Percentiles rank a stretch among this genome's conserved stretches.
Evolutionary conservation across 2,797 vertebrate species (phyloP).

Genomic region (Paguma larvata): DNA sequence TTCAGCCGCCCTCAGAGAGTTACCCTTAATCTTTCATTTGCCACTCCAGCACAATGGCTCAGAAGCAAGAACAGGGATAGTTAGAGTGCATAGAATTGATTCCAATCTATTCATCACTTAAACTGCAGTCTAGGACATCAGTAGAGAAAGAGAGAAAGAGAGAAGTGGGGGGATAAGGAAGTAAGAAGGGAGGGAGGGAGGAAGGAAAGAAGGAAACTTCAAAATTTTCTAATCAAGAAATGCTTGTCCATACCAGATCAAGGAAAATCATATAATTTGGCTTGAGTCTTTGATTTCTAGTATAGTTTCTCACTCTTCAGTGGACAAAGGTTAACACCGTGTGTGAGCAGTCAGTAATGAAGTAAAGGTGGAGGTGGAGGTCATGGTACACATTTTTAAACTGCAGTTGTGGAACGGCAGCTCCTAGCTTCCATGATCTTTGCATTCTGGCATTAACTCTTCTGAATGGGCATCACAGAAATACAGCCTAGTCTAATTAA

Average conservation of each 20-base stretch:
- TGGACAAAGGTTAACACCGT: neutral
- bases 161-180: neutral
- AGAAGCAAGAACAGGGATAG: slow-evolving; percentile 48
- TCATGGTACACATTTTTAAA: neutral
- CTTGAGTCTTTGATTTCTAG: slow-evolving; percentile 25
- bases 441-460: neutral
- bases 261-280: slow-evolving; percentile 33
- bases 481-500: neutral
- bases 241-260: slow-evolving; percentile 1
- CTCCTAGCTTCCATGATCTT: neutral
- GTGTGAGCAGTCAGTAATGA: neutral
- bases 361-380: neutral
- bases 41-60: neutral
- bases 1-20: slow-evolving; percentile 12
- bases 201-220: neutral
- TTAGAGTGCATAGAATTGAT: slow-evolving; percentile 46
- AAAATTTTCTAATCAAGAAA: slow-evolving; percentile 45
- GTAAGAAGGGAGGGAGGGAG: neutral
- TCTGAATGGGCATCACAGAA: neutral
- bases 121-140: slow-evolving; percentile 14
- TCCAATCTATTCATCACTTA: slow-evolving; percentile 60
- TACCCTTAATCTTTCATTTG: slow-evolving; percentile 63
- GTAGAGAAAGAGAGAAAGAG: neutral
- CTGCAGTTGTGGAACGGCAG: neutral
- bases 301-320: neutral